Conservation (phyloP, 2,797 vertebrate species). For the Ctenosaura bakeri region DNA sequence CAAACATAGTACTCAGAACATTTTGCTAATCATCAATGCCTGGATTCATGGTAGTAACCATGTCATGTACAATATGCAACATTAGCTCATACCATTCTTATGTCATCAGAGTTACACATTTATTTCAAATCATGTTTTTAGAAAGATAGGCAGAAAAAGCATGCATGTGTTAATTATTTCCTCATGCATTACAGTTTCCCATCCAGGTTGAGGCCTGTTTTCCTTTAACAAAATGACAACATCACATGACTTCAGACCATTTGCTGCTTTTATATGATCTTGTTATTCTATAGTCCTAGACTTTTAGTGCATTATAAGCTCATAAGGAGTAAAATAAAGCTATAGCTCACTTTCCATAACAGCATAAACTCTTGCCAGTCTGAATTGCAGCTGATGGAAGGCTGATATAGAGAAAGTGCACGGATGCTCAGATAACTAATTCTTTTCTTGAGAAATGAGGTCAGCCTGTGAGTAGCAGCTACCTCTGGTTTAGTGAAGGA, state of each 20-base stretch:
- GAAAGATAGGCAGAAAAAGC: not conserved
- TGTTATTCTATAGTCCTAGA: not conserved
- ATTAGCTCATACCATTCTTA: not conserved
- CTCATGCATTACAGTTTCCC: not conserved
- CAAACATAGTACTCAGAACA: not conserved
- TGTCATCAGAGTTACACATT: not conserved
- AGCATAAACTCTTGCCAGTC: slow-evolving; percentile 1
- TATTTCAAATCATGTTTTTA: not conserved
- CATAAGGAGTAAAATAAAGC: slow-evolving; percentile 15
- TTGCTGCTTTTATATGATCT: not conserved
- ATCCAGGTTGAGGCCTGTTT: not conserved
- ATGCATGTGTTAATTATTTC: not conserved
- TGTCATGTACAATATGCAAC: not conserved
- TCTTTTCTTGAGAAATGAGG: slow-evolving; percentile 22
- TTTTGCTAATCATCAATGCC: not conserved
- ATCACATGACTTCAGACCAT: not conserved
- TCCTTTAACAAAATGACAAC: not conserved
- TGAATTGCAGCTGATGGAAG: not conserved
- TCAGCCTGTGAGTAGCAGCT: not conserved
- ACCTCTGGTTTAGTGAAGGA: slow-evolving; percentile 22
- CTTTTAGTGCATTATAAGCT: not conserved
- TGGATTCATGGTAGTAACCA: not conserved
- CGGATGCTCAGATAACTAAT: slow-evolving; percentile 28
- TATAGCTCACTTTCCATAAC: not conserved
- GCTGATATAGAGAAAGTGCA: not conserved